Evolutionary conservation across 2,888 invertebrate genomes (phyloP).

Genomic region (Ceratothoa steindachneri): DNA sequence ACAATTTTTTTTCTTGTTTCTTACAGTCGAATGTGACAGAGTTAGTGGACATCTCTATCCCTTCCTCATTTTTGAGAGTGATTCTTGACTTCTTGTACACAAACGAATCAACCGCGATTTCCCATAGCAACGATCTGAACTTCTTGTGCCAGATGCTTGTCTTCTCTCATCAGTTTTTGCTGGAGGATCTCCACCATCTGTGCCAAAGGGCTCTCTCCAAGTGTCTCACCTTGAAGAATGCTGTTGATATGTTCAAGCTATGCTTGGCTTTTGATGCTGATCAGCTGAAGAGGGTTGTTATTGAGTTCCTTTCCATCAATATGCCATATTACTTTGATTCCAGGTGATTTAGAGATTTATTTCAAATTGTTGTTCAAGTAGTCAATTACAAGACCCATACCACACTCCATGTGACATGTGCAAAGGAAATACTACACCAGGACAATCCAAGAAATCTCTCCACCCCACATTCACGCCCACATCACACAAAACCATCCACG

Average conservation of each 20-base stretch:
- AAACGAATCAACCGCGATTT: not conserved
- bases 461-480: too few relatives aligned
- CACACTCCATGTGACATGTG: too few relatives aligned
- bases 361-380: too few relatives aligned
- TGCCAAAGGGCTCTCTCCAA: not conserved
- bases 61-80: not conserved
- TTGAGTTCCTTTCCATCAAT: not conserved
- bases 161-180: not conserved
- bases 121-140: not conserved
- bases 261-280: not conserved
- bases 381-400: too few relatives aligned
- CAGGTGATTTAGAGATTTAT: too few relatives aligned
- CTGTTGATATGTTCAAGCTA: not conserved
- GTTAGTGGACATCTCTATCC: not conserved
- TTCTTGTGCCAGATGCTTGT: not conserved
- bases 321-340: not conserved
- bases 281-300: not conserved
- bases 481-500: too few relatives aligned
- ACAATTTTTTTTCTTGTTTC: too few relatives aligned
- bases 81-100: slow-evolving; percentile 6
- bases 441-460: too few relatives aligned
- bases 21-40: not conserved
- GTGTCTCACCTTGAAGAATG: not conserved
- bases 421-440: too few relatives aligned
- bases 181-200: not conserved